Evolutionary conservation across 2,888 invertebrate species (phyloP).

Genomic region (Tenodera sinensis): DNA sequence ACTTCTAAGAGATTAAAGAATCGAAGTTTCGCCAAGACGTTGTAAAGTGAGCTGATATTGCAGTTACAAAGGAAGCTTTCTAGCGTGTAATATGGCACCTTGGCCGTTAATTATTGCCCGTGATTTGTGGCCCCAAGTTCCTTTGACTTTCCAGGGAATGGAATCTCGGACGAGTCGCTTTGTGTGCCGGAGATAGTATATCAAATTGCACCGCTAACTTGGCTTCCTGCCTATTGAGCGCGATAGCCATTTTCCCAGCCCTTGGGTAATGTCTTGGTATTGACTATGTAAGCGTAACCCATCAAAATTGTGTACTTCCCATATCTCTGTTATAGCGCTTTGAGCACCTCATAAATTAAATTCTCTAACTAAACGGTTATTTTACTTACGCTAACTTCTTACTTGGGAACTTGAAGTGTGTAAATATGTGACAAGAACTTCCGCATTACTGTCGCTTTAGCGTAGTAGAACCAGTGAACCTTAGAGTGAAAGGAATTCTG

Average conservation of each 20-base stretch:
- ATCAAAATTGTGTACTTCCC: background rate
- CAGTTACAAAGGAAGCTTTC: background rate
- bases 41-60: background rate
- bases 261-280: background rate
- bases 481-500: too few species aligned
- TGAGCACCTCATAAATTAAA: background rate
- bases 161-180: background rate
- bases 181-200: background rate
- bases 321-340: background rate
- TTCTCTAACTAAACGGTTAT: too few species aligned
- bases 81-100: background rate
- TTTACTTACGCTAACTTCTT: too few species aligned
- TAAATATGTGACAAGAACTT: too few species aligned
- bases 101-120: background rate
- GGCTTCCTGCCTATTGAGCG: background rate
- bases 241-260: background rate
- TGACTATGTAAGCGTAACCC: background rate
- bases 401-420: too few species aligned
- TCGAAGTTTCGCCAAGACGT: background rate
- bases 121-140: background rate
- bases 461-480: too few species aligned
- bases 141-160: background rate
- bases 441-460: too few species aligned
- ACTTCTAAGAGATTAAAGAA: background rate
- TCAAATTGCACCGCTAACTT: background rate